phyloP scores from a whole-genome alignment of 2,113 vertebrate genomes.

The Poeciliopsis prolifica region DNA sequence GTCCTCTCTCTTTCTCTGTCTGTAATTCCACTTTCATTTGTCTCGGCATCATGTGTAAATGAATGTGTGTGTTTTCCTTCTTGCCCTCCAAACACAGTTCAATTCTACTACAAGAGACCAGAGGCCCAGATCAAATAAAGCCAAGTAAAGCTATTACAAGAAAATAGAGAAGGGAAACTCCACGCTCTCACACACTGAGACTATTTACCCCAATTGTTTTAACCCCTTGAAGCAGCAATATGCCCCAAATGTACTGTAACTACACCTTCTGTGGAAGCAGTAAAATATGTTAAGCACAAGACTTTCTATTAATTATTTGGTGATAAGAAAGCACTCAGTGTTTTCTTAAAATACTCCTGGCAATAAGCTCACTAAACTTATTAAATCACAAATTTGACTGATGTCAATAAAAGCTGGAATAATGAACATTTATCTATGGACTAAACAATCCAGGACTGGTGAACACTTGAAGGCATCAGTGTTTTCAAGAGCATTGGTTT shows the following conservation, averaged over 20 bases:
- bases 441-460: background rate
- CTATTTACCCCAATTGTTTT: slow-evolving; percentile 14
- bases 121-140: slow-evolving; percentile 63
- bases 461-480: slow-evolving; percentile 13
- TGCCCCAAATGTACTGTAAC: background rate
- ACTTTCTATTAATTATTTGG: background rate
- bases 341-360: background rate
- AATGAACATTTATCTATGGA: slow-evolving; percentile 1
- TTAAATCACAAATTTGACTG: background rate
- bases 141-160: slow-evolving; percentile 53
- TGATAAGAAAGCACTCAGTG: background rate
- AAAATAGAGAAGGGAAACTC: slow-evolving; percentile 59
- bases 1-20: background rate
- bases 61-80: slow-evolving; percentile 13
- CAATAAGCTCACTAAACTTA: background rate
- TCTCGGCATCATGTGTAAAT: slow-evolving; percentile 38
- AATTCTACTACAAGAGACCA: slow-evolving; percentile 48
- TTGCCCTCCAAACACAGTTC: slow-evolving; percentile 53
- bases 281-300: background rate
- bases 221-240: slow-evolving; percentile 1
- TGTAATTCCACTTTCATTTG: background rate
- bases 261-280: background rate
- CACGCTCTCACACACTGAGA: slow-evolving; percentile 30
- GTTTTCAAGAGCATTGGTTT: too few relatives aligned
- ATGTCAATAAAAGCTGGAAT: slow-evolving; percentile 17